Percentiles rank a stretch among this genome's conserved stretches.
Evolutionary conservation across 2,113 vertebrate species (phyloP).

Genomic region (Malurus alboscapulatus): DNA sequence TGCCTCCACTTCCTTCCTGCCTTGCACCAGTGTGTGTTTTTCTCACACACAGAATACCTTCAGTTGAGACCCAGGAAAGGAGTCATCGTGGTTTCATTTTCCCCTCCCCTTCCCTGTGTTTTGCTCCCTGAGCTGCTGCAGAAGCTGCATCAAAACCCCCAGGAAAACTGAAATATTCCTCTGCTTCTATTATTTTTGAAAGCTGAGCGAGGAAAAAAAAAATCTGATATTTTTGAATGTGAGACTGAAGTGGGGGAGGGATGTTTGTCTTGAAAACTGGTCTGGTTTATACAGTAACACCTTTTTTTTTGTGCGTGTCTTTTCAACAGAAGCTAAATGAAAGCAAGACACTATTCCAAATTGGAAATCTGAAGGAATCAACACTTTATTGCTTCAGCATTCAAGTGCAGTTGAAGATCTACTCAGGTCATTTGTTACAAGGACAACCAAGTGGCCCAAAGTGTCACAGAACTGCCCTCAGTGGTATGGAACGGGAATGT

Average conservation of each 20-base stretch:
- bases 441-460: slow-evolving; percentile 21
- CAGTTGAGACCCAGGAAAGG: background rate
- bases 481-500: slow-evolving; percentile 30
- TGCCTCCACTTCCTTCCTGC: background rate
- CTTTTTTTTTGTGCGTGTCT: background rate
- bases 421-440: fast-evolving
- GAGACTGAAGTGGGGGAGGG: background rate
- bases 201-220: background rate
- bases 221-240: background rate
- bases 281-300: background rate
- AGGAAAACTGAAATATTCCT: background rate
- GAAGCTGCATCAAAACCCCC: background rate
- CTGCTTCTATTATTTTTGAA: background rate
- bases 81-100: background rate
- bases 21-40: background rate
- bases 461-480: slow-evolving; percentile 48
- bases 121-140: background rate
- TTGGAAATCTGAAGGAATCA: slow-evolving; percentile 46
- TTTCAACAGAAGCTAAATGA: background rate
- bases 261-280: background rate
- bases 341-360: background rate
- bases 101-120: background rate
- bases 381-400: slow-evolving; percentile 70
- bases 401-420: fast-evolving
- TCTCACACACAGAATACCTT: background rate